Evolutionary conservation across 2,797 vertebrate genomes (phyloP).

Genomic region (Alectoris magna): DNA sequence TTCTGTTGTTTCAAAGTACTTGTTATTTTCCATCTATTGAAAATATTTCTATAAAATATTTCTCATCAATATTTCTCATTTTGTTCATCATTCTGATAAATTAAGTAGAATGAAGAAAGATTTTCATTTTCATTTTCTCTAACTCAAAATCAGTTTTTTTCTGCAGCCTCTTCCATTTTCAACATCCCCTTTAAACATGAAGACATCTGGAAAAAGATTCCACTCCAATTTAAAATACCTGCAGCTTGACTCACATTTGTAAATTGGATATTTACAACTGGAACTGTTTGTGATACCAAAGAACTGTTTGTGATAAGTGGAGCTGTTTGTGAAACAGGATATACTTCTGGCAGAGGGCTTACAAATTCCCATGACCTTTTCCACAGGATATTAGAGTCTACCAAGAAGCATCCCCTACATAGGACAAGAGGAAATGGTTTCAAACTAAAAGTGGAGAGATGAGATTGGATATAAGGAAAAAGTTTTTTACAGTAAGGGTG

Average conservation of each 20-base stretch:
- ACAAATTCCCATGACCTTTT: neutral
- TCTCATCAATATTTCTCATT: neutral
- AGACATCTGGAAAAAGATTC: neutral
- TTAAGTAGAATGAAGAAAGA: neutral
- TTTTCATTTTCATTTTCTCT: neutral
- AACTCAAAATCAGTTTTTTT: neutral
- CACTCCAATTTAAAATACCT: neutral
- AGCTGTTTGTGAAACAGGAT: neutral
- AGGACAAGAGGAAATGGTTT: too few relatives aligned
- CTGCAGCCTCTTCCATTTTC: neutral
- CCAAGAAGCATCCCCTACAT: neutral
- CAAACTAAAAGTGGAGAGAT: too few relatives aligned
- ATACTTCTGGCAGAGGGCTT: neutral
- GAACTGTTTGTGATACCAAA: neutral
- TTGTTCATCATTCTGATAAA: neutral
- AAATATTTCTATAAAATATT: neutral
- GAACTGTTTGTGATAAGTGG: too few relatives aligned
- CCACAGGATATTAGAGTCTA: neutral
- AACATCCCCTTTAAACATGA: neutral
- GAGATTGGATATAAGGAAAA: too few relatives aligned
- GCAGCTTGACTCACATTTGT: neutral
- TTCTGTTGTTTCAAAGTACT: neutral
- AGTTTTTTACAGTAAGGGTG: too few relatives aligned
- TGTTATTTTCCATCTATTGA: neutral
- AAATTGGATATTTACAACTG: neutral